These are phyloP conservation scores for Coluber constrictor DNA, from an alignment of 2,797 vertebrate species.

Conservation along the genomic window DNA sequence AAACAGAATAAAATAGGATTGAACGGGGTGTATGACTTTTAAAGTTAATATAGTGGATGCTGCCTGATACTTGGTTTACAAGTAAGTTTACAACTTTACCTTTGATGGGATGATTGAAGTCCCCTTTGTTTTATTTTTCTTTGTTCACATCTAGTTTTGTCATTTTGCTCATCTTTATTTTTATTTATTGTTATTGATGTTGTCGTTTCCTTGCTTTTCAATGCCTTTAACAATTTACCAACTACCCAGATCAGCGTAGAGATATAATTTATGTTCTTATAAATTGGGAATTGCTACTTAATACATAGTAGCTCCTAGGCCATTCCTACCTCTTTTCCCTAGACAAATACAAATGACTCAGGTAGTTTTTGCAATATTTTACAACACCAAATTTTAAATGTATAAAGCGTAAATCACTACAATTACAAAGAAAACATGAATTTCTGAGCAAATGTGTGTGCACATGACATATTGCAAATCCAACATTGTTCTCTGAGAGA, in stretches of 20 bases:
- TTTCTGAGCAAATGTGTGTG: neutral
- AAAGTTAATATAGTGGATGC: neutral
- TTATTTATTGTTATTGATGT: neutral
- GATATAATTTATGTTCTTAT: neutral
- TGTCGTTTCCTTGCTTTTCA: neutral
- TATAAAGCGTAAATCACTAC: neutral
- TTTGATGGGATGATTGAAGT: neutral
- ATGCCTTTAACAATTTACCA: neutral
- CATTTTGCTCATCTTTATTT: neutral
- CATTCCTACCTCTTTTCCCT: neutral
- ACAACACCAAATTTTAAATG: neutral
- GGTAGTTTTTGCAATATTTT: neutral
- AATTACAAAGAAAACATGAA: neutral
- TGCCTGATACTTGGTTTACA: neutral
- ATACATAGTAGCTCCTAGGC: neutral
- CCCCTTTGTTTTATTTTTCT: neutral
- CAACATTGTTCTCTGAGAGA: neutral
- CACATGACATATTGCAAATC: neutral
- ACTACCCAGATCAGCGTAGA: neutral
- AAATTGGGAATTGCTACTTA: neutral
- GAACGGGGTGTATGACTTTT: neutral
- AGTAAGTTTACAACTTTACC: neutral
- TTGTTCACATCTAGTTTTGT: neutral
- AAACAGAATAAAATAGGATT: neutral
- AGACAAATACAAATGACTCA: neutral